phyloP scores from a whole-genome alignment of 2,797 vertebrate species.

The Coregonus sp. region DNA sequence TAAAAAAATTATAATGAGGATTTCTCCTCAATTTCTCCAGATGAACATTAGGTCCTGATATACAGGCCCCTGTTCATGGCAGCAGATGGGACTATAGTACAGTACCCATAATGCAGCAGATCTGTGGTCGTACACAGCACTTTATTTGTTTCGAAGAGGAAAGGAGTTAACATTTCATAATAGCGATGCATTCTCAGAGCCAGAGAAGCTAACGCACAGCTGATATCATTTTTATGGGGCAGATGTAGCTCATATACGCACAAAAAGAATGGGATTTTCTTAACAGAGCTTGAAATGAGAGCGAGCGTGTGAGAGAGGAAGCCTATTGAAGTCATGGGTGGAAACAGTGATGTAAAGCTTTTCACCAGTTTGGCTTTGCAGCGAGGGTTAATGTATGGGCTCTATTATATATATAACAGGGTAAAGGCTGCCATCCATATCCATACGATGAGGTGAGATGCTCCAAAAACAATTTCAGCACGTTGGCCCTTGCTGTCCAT shows the following conservation, averaged over 20 bases:
- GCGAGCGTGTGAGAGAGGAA: constrained; percentile 33
- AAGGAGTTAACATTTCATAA: constrained; percentile 44
- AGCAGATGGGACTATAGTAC: constrained; percentile 45
- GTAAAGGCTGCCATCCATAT: not conserved
- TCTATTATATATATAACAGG: no score
- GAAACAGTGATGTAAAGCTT: constrained; percentile 33
- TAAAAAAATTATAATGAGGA: no score
- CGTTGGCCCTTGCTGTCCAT: not conserved
- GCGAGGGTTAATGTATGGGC: constrained; percentile 19
- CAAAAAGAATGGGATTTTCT: constrained; percentile 67
- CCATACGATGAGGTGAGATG: not conserved
- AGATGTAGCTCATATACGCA: constrained; percentile 68
- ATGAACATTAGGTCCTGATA: constrained; percentile 64
- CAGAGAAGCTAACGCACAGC: constrained; percentile 38
- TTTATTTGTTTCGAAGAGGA: constrained; percentile 45
- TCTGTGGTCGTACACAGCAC: constrained; percentile 41
- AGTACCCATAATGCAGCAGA: constrained; percentile 22
- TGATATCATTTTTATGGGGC: constrained; percentile 66
- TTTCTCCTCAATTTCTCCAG: constrained; percentile 30
- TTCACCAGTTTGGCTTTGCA: constrained; percentile 26
- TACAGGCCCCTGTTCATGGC: constrained; percentile 55
- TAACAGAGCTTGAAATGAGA: constrained; percentile 65
- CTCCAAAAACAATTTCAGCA: not conserved
- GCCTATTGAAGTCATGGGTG: constrained; percentile 42
- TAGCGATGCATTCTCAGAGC: constrained; percentile 47